Conservation (phyloP, 2,113 vertebrate genomes). For the Haliaeetus leucogaster region DNA sequence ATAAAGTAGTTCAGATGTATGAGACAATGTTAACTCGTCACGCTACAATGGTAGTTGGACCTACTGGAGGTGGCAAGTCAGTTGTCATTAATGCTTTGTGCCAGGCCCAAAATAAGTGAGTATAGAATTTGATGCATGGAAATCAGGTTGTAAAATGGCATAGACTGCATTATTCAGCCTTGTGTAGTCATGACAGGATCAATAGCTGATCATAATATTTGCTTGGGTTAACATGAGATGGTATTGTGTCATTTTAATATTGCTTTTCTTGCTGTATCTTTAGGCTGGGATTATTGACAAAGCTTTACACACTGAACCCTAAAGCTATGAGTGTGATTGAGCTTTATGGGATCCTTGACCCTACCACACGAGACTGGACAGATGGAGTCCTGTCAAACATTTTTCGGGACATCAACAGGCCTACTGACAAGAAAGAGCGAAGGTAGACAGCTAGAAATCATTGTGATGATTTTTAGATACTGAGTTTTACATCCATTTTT, state of each 20-base stretch:
- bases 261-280: not conserved
- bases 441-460: conserved; percentile 70
- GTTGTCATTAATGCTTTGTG: conserved; percentile 93
- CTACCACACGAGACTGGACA: conserved; percentile 91
- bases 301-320: conserved; percentile 88
- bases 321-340: conserved; percentile 96
- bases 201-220: not conserved
- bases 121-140: not conserved
- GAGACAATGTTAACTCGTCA: conserved; percentile 98
- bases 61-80: conserved; percentile 95
- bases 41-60: conserved; percentile 95
- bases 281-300: conserved; percentile 88
- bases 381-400: conserved; percentile 96
- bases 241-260: not conserved
- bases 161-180: not conserved
- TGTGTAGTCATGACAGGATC: not conserved
- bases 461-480: not conserved
- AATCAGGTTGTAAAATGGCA: not conserved
- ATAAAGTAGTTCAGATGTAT: conserved; percentile 97
- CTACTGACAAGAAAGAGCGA: conserved; percentile 89
- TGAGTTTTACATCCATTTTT: not conserved
- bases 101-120: conserved; percentile 92
- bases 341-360: conserved; percentile 92
- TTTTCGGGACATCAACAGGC: conserved; percentile 93
- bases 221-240: not conserved